Evolutionary conservation across 2,888 invertebrate genomes (phyloP).

Genomic region (Platycheirus albimanus): DNA sequence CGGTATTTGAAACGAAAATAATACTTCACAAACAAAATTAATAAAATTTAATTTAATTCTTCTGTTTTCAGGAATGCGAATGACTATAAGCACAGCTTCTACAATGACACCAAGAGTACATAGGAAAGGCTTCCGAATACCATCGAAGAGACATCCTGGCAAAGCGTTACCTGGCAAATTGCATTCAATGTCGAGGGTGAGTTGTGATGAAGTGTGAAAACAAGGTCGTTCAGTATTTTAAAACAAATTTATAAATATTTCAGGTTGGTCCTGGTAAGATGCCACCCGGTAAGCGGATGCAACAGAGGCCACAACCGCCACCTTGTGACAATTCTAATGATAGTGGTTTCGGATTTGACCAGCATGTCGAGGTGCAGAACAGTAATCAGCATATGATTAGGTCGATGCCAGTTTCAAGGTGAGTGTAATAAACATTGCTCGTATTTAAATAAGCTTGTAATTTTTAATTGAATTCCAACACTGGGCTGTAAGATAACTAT

Average conservation of each 20-base stretch:
- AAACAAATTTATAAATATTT: neutral
- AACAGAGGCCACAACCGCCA: constrained; percentile 83
- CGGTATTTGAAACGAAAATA: too few relatives aligned
- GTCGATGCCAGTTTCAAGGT: constrained; percentile 82
- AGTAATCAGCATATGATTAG: constrained; percentile 80
- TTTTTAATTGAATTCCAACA: constrained; percentile 13
- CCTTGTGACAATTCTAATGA: constrained; percentile 95
- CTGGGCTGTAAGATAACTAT: constrained; percentile 43
- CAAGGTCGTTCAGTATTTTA: neutral
- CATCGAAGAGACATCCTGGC: constrained; percentile 85
- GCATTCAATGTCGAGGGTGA: constrained; percentile 83
- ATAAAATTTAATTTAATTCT: constrained; percentile 23
- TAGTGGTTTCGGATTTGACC: constrained; percentile 93
- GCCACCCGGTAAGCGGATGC: constrained; percentile 81
- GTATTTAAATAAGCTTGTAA: neutral
- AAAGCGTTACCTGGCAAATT: constrained; percentile 82
- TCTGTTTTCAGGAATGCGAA: constrained; percentile 86
- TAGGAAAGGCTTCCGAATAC: constrained; percentile 87
- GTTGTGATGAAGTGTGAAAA: too few relatives aligned
- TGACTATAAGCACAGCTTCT: constrained; percentile 89
- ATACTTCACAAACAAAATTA: too few relatives aligned
- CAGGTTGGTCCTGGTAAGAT: constrained; percentile 82
- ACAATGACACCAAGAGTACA: constrained; percentile 87
- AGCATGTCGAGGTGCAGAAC: constrained; percentile 85
- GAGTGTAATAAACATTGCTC: constrained; percentile 54